Evolutionary conservation across 1,140 invertebrate species (phyloP), one percentile per base, ranked within the genome.

Genomic region (Trichonephila clavata): DNA sequence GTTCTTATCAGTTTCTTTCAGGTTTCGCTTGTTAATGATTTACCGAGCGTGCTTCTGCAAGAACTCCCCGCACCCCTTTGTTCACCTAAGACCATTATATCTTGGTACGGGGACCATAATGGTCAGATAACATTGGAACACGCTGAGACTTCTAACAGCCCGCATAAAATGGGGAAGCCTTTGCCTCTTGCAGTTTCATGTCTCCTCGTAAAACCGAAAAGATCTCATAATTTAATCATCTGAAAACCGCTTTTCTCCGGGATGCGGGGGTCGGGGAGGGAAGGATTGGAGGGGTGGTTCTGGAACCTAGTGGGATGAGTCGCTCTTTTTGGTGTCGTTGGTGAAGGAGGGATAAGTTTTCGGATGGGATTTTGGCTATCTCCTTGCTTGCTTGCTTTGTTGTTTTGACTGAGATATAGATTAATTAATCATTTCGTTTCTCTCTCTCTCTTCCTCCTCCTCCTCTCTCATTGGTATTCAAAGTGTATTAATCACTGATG

Each of bases 201-300:
- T 84, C 89, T 87, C 65, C 93, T 94, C 93, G 89, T 94, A 94
- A 94, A 94, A 91, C 93, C 89, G n/a, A 86, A 86, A 94, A 86
- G 65, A 94, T 94, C 88, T 92, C 93, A 89, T 94, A 94, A 94
- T 94, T 94, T 94, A 94, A 94, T 94, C 93, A 94, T 94, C 93
- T 94, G 89, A 90, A 90, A 90, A 90, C 93, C 87, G 87, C 93
- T 93, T 88, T 88, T 93, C 92, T 93, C 83, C 65, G 90, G 43
- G 92, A 63, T 93, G 39, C n/a, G 91, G 91, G 86, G 63, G 39
- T 5, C 10, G 21, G 21, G 57, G 21, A 14, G n/a, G 20, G 57
- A 18, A 32, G 39, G n/a, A 32, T 20, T 21, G 27, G n/a, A 27
- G 63, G 86, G 32, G 39, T 57, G 61, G 71, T 39, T 92, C n/a